phyloP scores from a whole-genome alignment of 2,113 vertebrate species.

The Scytalopus superciliaris region DNA sequence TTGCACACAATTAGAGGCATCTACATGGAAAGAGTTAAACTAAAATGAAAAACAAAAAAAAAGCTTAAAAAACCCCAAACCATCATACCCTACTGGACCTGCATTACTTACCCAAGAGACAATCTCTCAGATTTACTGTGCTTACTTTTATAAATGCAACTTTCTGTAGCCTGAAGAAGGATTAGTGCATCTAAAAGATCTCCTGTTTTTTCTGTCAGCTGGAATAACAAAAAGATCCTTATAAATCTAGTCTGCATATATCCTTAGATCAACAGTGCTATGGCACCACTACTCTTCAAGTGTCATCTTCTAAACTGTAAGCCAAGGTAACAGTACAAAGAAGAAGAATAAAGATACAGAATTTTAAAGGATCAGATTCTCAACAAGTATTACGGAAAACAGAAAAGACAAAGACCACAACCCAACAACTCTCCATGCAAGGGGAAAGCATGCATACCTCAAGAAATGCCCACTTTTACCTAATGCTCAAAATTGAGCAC shows the following conservation, averaged over 20 bases:
- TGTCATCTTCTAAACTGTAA: neutral
- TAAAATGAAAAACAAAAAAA: neutral
- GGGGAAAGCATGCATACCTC: neutral
- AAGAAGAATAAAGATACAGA: neutral
- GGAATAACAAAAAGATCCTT: neutral
- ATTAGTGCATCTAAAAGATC: neutral
- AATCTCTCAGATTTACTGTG: neutral
- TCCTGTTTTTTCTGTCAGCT: neutral
- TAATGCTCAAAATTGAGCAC: neutral
- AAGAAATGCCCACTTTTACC: neutral
- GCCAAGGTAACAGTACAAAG: neutral
- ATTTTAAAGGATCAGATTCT: neutral
- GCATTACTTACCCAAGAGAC: neutral
- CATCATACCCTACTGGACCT: neutral
- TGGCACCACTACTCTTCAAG: neutral
- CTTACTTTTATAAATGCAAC: neutral
- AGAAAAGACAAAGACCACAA: neutral
- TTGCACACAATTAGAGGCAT: neutral
- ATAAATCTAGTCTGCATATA: neutral
- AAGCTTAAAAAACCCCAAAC: neutral
- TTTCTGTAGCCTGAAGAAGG: neutral
- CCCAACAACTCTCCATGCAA: neutral
- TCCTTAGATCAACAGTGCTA: neutral
- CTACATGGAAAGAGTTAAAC: neutral
- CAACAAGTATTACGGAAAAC: neutral